Conservation (phyloP, 2,888 invertebrate genomes). For the Ochropleura plecta region DNA sequence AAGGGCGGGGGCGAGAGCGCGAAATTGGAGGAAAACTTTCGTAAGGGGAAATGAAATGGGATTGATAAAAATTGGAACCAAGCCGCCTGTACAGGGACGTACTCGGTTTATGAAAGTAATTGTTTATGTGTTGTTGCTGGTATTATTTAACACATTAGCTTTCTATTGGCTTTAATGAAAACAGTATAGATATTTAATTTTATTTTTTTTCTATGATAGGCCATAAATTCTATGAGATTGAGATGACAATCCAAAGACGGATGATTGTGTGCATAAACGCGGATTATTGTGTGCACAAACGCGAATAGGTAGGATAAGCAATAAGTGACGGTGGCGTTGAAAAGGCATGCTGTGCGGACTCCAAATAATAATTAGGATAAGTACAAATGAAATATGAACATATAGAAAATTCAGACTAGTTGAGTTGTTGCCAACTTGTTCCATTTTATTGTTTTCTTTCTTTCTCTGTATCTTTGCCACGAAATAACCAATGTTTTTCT, state of each 20-base stretch:
- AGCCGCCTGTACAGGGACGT: constrained; percentile 84
- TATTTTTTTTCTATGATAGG: not conserved
- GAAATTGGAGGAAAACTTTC: constrained; percentile 91
- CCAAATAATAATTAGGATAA: not conserved
- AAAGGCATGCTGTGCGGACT: not conserved
- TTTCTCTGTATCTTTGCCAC: not conserved
- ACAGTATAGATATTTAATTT: not conserved
- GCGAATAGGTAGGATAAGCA: not conserved
- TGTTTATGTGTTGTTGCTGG: constrained; percentile 2
- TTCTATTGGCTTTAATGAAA: not conserved
- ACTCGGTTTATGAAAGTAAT: constrained; percentile 58
- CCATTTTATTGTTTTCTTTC: not conserved
- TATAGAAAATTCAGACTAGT: not conserved
- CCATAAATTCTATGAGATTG: not conserved
- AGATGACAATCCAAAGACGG: not conserved
- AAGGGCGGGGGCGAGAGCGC: constrained; percentile 84
- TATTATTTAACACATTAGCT: not conserved
- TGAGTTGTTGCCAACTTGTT: not conserved
- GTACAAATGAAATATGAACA: not conserved
- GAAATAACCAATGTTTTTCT: not conserved
- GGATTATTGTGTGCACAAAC: not conserved
- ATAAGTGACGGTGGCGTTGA: not conserved
- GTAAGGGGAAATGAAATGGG: constrained; percentile 91
- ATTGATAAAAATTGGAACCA: constrained; percentile 91
- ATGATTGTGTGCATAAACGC: not conserved